Percentiles rank a stretch among this genome's conserved stretches.
Evolutionary conservation across 2,888 invertebrate species (phyloP).

Genomic region (Scrobipalpa atriplicella): DNA sequence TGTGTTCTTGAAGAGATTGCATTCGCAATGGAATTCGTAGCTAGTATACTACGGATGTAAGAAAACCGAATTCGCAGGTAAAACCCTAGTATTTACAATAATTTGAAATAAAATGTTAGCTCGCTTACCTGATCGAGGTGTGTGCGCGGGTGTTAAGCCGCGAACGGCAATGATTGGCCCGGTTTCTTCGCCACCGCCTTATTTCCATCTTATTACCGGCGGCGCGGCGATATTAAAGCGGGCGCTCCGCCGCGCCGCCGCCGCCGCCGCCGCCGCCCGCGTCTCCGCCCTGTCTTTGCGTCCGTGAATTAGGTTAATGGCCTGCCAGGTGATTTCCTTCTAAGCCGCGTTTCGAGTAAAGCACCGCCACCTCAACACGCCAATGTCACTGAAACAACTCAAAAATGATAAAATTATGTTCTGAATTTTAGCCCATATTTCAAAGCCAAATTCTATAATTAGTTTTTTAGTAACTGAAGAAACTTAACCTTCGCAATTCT

Average conservation of each 20-base stretch:
- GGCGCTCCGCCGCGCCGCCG: conserved; percentile 51
- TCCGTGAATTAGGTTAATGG: conserved; percentile 83
- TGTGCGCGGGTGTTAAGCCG: conserved; percentile 60
- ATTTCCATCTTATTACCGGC: conserved; percentile 82
- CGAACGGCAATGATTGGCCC: conserved; percentile 75
- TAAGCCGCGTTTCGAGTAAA: conserved; percentile 74
- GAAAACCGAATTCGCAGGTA: neutral
- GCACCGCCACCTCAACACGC: conserved; percentile 70
- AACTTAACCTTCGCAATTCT: no score
- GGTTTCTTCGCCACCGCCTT: conserved; percentile 75
- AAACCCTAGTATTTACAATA: conserved; percentile 4
- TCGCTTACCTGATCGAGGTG: conserved; percentile 42
- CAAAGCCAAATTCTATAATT: no score
- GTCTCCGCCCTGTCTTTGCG: conserved; percentile 80
- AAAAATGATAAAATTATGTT: conserved; percentile 51
- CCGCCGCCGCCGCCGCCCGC: conserved; percentile 60
- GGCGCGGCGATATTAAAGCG: conserved; percentile 78
- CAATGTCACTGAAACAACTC: conserved; percentile 67
- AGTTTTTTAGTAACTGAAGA: no score
- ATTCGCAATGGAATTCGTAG: no score
- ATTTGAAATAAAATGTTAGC: conserved; percentile 14
- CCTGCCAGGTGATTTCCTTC: conserved; percentile 81
- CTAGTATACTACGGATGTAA: no score
- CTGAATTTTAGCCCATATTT: no score
- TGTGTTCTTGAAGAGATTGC: no score